Evolutionary conservation across 1,140 invertebrate genomes (phyloP), one percentile per base, ranked within the genome.

Genomic region (Solenopsis invicta): DNA sequence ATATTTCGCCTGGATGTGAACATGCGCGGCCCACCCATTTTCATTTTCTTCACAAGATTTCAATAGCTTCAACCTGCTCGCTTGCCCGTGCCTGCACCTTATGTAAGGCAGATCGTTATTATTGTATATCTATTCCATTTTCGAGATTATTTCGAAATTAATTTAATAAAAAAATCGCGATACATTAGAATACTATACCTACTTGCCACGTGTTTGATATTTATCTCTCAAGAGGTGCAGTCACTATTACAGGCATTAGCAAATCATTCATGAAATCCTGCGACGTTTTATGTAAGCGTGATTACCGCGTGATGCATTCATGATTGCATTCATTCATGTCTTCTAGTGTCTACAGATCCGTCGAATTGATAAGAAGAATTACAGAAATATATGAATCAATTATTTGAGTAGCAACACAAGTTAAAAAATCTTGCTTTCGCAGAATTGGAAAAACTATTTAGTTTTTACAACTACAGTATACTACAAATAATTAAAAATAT

Each of bases 341-440:
- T 88, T 86, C 56, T 76, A 85, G 90, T 90, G 92, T 91, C 87
- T 90, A 93, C 90, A 92, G 92, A 93, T 89, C 89, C 87, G 82
- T 80, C 64, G 62, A 4, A 52, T 61, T 74, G 0, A 34, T 37
- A 41, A 41, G 8, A 6, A 52, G 8, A 6, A 52, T 37, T 45
- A 8, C 5, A 6, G 24, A 59, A 59, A 54, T 82, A 9, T 24
- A 41, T 59, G 5, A 41, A 41, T 41, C 41, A 4, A 41, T 41
- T 8, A 41, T 6, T 4, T 41, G 41, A 41, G 41, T 6, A 41
- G 5, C 8, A 41, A 41, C 8, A 41, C 4, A 41, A 41, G 4
- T 41, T 41, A 41, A 41, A 41, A 41, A 41, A 41, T 41, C 41
- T 41, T 41, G 41, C 4, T 41, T 41, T 41, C 5, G 8, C 4